phyloP scores from a whole-genome alignment of 2,888 invertebrate genomes.

The Petrophora chlorosata region DNA sequence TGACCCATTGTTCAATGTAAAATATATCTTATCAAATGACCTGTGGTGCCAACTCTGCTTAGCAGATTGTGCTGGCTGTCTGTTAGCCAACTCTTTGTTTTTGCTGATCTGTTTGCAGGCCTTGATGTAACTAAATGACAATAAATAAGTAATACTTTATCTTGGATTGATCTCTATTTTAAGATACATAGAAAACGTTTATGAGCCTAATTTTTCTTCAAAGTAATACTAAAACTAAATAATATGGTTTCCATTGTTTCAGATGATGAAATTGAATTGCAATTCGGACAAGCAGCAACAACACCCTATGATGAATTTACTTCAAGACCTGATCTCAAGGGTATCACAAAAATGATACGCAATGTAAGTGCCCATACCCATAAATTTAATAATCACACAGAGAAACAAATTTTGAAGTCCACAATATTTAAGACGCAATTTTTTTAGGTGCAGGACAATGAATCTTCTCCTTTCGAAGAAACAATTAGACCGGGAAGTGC shows the following conservation, averaged over 20 bases:
- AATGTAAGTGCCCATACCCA: constrained; percentile 49
- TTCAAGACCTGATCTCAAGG: constrained; percentile 58
- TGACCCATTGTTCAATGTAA: too few species aligned
- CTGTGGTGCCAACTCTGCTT: too few species aligned
- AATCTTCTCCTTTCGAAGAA: constrained; percentile 8
- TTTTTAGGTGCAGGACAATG: constrained; percentile 36
- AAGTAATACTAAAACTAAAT: not conserved
- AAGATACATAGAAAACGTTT: too few species aligned
- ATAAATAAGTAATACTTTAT: too few species aligned
- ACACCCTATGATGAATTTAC: not conserved
- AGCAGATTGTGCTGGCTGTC: too few species aligned
- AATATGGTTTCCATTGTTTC: constrained; percentile 22
- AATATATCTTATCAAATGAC: too few species aligned
- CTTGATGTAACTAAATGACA: too few species aligned
- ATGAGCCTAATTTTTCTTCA: too few species aligned
- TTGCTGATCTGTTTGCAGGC: too few species aligned
- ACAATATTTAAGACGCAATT: not conserved
- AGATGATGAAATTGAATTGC: constrained; percentile 44
- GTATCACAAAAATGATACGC: constrained; percentile 56
- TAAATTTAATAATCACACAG: not conserved
- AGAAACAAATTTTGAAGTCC: not conserved
- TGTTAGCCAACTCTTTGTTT: too few species aligned
- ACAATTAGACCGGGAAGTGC: not conserved
- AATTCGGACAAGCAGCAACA: constrained; percentile 32
- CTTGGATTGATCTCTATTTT: too few species aligned